Evolutionary conservation across 2,113 vertebrate species (phyloP).

Genomic region (Chaetura pelagica): DNA sequence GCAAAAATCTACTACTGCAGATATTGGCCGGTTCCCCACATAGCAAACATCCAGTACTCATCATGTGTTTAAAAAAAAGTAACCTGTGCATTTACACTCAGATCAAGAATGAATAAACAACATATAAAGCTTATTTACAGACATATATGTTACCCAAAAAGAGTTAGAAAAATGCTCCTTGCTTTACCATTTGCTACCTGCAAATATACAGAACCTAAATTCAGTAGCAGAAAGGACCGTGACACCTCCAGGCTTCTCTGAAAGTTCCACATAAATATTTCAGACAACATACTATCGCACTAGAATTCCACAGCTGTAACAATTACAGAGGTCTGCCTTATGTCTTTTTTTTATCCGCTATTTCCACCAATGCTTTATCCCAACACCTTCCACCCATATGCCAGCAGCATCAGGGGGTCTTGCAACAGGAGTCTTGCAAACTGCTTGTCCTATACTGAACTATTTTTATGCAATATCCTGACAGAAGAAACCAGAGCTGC

Average conservation of each 20-base stretch:
- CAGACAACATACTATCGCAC: not conserved
- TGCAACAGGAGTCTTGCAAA: not conserved
- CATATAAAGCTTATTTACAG: not conserved
- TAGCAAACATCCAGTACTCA: not conserved
- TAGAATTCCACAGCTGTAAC: not conserved
- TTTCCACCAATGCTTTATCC: not conserved
- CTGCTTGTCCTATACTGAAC: not conserved
- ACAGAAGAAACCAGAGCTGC: not conserved
- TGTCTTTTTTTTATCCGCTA: not conserved
- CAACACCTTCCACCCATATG: not conserved
- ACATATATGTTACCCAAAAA: not conserved
- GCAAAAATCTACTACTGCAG: constrained; percentile 29
- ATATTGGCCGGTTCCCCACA: not conserved
- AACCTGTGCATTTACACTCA: not conserved
- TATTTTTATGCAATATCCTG: not conserved
- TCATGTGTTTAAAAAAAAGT: not conserved
- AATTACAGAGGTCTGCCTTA: not conserved
- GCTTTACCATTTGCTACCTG: not conserved
- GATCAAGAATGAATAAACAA: not conserved
- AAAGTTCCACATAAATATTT: not conserved
- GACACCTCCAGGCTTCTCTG: not conserved
- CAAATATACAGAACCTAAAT: not conserved
- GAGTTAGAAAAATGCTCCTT: not conserved
- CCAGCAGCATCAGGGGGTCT: not conserved
- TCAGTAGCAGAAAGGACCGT: not conserved